These are phyloP conservation scores for Tipula helvola DNA, from an alignment of 2,888 invertebrate species.

Conservation along the genomic window DNA sequence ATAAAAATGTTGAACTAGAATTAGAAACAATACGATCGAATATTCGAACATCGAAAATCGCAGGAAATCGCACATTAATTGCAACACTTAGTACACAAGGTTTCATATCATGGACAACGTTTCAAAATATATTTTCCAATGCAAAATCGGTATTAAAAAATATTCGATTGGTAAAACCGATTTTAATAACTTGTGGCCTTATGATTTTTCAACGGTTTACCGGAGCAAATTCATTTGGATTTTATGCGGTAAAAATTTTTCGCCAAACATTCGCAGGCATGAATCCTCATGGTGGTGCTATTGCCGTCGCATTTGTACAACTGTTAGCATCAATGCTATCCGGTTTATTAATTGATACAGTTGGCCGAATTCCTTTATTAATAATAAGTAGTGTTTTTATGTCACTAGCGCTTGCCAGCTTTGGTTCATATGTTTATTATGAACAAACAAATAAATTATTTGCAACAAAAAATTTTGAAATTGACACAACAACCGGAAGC, in stretches of 20 bases:
- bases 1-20: conserved; percentile 64
- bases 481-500: conserved; percentile 29
- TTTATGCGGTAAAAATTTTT: conserved; percentile 78
- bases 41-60: conserved; percentile 40
- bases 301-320: conserved; percentile 75
- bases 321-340: conserved; percentile 72
- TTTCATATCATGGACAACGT: conserved; percentile 20
- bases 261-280: conserved; percentile 69
- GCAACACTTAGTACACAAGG: conserved; percentile 5
- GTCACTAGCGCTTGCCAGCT: conserved; percentile 74
- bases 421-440: conserved; percentile 75
- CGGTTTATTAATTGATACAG: conserved; percentile 71
- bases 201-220: conserved; percentile 80
- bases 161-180: conserved; percentile 50
- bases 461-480: conserved; percentile 14
- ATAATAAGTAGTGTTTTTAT: conserved; percentile 74
- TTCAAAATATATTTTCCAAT: conserved; percentile 29
- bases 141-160: conserved; percentile 26
- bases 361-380: conserved; percentile 70
- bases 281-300: conserved; percentile 73
- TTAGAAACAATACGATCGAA: conserved; percentile 57
- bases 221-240: conserved; percentile 69
- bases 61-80: conserved; percentile 28
- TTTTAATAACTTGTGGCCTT: conserved; percentile 68
- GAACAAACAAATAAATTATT: conserved; percentile 46